Evolutionary conservation across 2,113 vertebrate species (phyloP).

Genomic region (Gobiocypris rarus): DNA sequence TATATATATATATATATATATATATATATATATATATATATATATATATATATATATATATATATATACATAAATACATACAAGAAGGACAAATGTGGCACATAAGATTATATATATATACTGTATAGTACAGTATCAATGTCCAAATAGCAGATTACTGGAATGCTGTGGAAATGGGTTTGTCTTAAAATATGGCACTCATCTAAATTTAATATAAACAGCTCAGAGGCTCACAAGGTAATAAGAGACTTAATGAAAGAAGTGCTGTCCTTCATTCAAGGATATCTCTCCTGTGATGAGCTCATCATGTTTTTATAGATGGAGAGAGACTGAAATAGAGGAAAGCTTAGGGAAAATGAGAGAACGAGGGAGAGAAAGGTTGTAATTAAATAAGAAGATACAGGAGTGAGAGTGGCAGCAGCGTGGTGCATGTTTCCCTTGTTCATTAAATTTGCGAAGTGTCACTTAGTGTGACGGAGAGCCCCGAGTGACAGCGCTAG

Average conservation of each 20-base stretch:
- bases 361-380: not conserved
- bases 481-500: not conserved
- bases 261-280: constrained; percentile 21
- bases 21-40: not conserved
- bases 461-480: constrained; percentile 32
- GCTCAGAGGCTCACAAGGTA: constrained; percentile 36
- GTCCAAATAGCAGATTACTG: not conserved
- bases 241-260: constrained; percentile 38
- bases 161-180: not conserved
- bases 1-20: too few relatives aligned
- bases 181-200: not conserved
- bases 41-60: too few relatives aligned
- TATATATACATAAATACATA: too few relatives aligned
- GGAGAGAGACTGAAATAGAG: constrained; percentile 4
- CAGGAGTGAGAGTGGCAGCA: constrained; percentile 27
- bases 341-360: not conserved
- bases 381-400: constrained; percentile 16
- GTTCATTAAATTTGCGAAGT: constrained; percentile 25
- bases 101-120: too few relatives aligned
- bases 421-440: not conserved
- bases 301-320: constrained; percentile 25
- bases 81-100: too few relatives aligned
- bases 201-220: constrained; percentile 36
- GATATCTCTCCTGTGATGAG: constrained; percentile 27
- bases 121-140: not conserved